phyloP scores from a whole-genome alignment of 2,113 vertebrate genomes.

The Orycteropus afer region DNA sequence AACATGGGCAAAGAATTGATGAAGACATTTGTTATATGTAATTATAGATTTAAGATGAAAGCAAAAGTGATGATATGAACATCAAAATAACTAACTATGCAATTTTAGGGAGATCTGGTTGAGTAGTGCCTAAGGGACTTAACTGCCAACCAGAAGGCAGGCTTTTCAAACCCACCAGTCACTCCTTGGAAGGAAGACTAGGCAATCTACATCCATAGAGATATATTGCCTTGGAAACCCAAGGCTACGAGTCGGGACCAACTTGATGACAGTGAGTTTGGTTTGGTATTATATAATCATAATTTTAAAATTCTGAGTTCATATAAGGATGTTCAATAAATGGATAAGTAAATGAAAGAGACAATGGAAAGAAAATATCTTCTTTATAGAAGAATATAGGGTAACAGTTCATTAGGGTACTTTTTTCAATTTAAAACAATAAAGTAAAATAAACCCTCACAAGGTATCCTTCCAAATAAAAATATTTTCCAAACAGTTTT shows the following conservation, averaged over 20 bases:
- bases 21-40: not conserved
- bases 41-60: not conserved
- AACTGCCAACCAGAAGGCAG: too few species aligned
- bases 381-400: not conserved
- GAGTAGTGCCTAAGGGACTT: too few species aligned
- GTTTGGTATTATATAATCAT: too few species aligned
- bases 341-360: not conserved
- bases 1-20: not conserved
- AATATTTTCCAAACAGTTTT: not conserved
- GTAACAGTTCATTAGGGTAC: not conserved
- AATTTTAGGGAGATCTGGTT: too few species aligned
- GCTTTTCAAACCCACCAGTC: too few species aligned
- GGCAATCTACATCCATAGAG: too few species aligned
- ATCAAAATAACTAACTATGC: not conserved
- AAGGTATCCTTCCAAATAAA: not conserved
- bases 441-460: too few species aligned
- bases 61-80: not conserved
- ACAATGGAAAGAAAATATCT: not conserved
- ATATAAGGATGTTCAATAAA: not conserved
- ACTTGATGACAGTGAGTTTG: too few species aligned
- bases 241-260: too few species aligned
- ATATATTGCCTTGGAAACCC: too few species aligned
- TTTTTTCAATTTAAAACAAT: not conserved
- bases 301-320: not conserved
- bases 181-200: too few species aligned